Percentiles rank a stretch among this genome's conserved stretches.
Evolutionary conservation across 2,888 invertebrate species (phyloP).

Genomic region (Romanomermis culicivorax): DNA sequence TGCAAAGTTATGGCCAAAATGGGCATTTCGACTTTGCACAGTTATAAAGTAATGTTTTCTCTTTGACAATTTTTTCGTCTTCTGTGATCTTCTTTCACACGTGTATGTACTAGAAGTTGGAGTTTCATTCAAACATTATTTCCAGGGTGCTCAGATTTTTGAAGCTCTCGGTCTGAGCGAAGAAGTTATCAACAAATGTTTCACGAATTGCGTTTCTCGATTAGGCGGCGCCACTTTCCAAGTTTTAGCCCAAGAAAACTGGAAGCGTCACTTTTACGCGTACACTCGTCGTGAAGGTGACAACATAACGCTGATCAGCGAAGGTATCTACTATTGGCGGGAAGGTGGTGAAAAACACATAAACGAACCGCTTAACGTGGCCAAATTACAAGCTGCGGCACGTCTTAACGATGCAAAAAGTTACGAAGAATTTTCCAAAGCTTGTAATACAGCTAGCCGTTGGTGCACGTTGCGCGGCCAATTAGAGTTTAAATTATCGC

Average conservation of each 20-base stretch:
- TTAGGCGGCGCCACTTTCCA: slow-evolving; percentile 76
- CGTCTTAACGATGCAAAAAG: slow-evolving; percentile 53
- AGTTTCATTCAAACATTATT: no score
- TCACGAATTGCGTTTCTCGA: slow-evolving; percentile 51
- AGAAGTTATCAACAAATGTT: slow-evolving; percentile 81
- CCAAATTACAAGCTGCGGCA: slow-evolving; percentile 58
- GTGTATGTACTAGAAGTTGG: background rate
- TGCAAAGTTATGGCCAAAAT: slow-evolving; percentile 95
- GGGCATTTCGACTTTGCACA: slow-evolving; percentile 95
- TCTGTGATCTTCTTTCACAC: no score
- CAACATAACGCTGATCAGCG: slow-evolving; percentile 54
- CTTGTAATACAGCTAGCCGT: slow-evolving; percentile 60
- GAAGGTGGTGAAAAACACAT: slow-evolving; percentile 73
- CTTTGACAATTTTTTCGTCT: no score
- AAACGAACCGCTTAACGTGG: slow-evolving; percentile 69
- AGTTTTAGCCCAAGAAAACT: slow-evolving; percentile 53
- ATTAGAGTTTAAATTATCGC: slow-evolving; percentile 54
- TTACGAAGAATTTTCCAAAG: slow-evolving; percentile 61
- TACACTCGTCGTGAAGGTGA: slow-evolving; percentile 36
- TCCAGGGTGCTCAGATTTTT: slow-evolving; percentile 78
- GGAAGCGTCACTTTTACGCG: slow-evolving; percentile 14
- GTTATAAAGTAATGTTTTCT: slow-evolving; percentile 48
- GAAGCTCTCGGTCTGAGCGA: slow-evolving; percentile 84
- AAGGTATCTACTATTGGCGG: slow-evolving; percentile 89
- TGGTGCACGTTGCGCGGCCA: slow-evolving; percentile 79